A percentile compares a stretch with the other conserved stretches of the same genome.
phyloP scores from a whole-genome alignment of 2,113 vertebrate species.

The Rhinopomastus cyanomelas region DNA sequence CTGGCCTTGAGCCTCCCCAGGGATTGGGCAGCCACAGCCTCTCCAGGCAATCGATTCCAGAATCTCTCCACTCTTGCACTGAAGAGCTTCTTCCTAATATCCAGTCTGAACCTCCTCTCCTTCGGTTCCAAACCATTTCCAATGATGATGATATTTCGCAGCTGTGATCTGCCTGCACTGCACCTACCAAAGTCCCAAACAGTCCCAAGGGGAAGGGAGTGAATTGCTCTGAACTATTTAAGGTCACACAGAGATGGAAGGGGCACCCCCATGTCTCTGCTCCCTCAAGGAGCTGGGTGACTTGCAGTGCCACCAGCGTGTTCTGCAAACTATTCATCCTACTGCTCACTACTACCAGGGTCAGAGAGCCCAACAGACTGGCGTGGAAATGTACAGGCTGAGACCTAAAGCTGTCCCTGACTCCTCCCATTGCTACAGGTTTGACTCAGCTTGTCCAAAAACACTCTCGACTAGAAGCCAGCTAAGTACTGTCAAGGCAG shows the following conservation, averaged over 20 bases:
- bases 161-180: not conserved
- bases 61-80: no score
- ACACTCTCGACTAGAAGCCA: not conserved
- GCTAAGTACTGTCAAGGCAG: not conserved
- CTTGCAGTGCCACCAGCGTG: not conserved
- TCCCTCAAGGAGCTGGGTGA: not conserved
- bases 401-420: not conserved
- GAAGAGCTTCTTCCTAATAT: no score
- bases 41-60: no score
- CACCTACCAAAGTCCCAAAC: not conserved
- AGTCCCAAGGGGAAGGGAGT: not conserved
- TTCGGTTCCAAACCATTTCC: no score
- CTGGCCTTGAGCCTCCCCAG: no score
- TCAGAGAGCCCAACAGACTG: not conserved
- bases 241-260: not conserved
- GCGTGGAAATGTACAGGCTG: not conserved
- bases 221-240: not conserved
- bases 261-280: not conserved
- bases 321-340: not conserved
- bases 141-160: not conserved
- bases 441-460: not conserved
- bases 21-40: no score
- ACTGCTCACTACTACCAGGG: not conserved
- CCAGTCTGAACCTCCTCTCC: no score
- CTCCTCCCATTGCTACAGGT: not conserved